These are phyloP conservation scores for Drosophila neoperkinsi DNA, from an alignment of 2,888 invertebrate species.

Conservation along the genomic window DNA sequence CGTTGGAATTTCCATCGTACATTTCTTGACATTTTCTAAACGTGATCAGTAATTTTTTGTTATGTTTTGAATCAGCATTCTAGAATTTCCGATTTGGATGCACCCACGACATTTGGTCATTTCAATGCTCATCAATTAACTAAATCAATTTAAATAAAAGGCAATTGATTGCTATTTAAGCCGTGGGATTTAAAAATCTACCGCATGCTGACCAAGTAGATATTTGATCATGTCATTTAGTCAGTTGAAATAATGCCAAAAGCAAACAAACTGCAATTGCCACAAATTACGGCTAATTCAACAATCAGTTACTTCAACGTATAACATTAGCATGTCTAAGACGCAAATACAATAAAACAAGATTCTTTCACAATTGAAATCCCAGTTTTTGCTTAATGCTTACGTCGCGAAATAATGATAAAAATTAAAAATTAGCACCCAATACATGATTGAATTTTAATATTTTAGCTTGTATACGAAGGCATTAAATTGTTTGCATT, in stretches of 20 bases:
- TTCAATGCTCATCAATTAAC: slow-evolving; percentile 59
- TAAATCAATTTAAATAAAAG: slow-evolving; percentile 66
- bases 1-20: slow-evolving; percentile 6
- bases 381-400: slow-evolving; percentile 26
- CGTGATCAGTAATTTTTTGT: slow-evolving; percentile 31
- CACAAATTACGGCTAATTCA: slow-evolving; percentile 48
- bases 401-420: slow-evolving; percentile 23
- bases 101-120: slow-evolving; percentile 52
- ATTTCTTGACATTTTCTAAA: slow-evolving; percentile 43
- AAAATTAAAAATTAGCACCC: slow-evolving; percentile 49
- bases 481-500: slow-evolving; percentile 3
- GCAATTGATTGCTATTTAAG: slow-evolving; percentile 55
- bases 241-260: slow-evolving; percentile 38
- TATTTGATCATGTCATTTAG: slow-evolving; percentile 54
- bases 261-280: slow-evolving; percentile 51
- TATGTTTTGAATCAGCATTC: slow-evolving; percentile 51
- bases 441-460: slow-evolving; percentile 27
- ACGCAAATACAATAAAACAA: slow-evolving; percentile 28
- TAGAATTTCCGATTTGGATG: slow-evolving; percentile 61
- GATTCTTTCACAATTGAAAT: slow-evolving; percentile 33
- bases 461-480: slow-evolving; percentile 11
- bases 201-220: slow-evolving; percentile 49
- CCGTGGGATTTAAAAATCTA: slow-evolving; percentile 63
- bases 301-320: slow-evolving; percentile 31
- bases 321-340: slow-evolving; percentile 47